Percentiles rank a stretch among this genome's conserved stretches.
phyloP scores from a whole-genome alignment of 2,797 vertebrate genomes.

The Pangasius larnaudii region DNA sequence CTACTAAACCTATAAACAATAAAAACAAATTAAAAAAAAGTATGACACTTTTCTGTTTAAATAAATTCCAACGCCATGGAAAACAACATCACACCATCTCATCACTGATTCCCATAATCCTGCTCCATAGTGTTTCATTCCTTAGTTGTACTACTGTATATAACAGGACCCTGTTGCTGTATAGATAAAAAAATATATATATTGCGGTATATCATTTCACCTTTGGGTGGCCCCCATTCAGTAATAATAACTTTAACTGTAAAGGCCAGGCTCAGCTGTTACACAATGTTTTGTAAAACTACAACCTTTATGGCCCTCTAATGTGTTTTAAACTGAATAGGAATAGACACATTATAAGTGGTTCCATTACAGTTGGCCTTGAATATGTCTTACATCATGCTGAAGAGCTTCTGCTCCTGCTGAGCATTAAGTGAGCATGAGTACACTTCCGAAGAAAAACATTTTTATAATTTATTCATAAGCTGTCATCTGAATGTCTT shows the following conservation, averaged over 20 bases:
- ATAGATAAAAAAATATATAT: neutral
- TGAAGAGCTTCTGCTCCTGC: neutral
- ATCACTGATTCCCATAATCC: neutral
- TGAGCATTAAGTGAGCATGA: conserved; percentile 23
- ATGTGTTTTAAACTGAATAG: conserved; percentile 12
- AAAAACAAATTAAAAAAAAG: too few relatives aligned
- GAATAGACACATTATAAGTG: neutral
- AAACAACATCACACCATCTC: too few relatives aligned
- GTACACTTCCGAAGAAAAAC: neutral
- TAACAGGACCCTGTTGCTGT: neutral
- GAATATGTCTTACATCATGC: neutral
- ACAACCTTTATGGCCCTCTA: conserved; percentile 17
- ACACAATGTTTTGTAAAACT: neutral
- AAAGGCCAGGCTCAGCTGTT: conserved; percentile 2
- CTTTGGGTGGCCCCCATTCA: conserved; percentile 6
- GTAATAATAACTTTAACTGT: conserved; percentile 15
- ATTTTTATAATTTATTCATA: conserved; percentile 39
- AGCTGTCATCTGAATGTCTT: neutral
- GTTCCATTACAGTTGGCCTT: conserved; percentile 7
- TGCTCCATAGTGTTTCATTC: neutral
- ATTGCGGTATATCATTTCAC: neutral
- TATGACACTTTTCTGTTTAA: too few relatives aligned
- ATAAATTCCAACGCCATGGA: too few relatives aligned
- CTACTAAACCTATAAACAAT: too few relatives aligned
- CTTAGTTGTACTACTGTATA: neutral